Percentiles rank a stretch among this genome's conserved stretches.
Evolutionary conservation across 2,888 invertebrate genomes (phyloP).

Genomic region (Leucophora obtusa): DNA sequence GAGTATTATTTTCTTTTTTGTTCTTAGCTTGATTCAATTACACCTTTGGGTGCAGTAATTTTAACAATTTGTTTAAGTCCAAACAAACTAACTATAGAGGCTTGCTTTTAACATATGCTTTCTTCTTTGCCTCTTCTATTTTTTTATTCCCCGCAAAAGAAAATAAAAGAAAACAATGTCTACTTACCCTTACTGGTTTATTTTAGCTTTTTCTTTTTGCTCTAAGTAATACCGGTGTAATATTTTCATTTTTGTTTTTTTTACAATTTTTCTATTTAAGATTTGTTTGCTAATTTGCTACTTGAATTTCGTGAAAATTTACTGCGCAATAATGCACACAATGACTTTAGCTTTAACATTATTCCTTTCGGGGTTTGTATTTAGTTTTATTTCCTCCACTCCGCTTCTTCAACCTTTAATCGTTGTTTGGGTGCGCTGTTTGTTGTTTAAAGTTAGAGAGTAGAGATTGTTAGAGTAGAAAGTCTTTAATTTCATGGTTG

Average conservation of each 20-base stretch:
- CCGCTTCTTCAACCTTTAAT: constrained; percentile 19
- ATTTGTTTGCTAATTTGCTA: constrained; percentile 64
- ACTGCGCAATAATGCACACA: constrained; percentile 56
- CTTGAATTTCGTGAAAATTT: constrained; percentile 59
- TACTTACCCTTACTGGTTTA: neutral
- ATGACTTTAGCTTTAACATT: constrained; percentile 42
- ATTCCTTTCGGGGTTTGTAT: constrained; percentile 28
- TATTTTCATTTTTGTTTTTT: neutral
- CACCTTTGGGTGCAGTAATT: constrained; percentile 77
- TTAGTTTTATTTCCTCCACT: constrained; percentile 7
- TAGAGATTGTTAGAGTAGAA: constrained; percentile 36
- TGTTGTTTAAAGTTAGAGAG: neutral
- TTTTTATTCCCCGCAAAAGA: constrained; percentile 9
- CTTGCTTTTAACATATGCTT: constrained; percentile 24
- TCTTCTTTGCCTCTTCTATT: constrained; percentile 16
- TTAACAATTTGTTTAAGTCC: constrained; percentile 62
- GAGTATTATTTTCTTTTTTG: constrained; percentile 61
- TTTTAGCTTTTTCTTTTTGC: neutral
- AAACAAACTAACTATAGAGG: constrained; percentile 22
- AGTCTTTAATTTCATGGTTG: constrained; percentile 77
- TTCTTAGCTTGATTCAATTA: constrained; percentile 76
- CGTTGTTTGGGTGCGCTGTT: neutral
- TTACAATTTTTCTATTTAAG: constrained; percentile 36
- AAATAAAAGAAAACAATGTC: constrained; percentile 23
- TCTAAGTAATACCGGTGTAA: constrained; percentile 9